Evolutionary conservation across 2,797 vertebrate genomes (phyloP), one percentile per base, ranked within the genome.

Genomic region (Tamandua tetradactyla): DNA sequence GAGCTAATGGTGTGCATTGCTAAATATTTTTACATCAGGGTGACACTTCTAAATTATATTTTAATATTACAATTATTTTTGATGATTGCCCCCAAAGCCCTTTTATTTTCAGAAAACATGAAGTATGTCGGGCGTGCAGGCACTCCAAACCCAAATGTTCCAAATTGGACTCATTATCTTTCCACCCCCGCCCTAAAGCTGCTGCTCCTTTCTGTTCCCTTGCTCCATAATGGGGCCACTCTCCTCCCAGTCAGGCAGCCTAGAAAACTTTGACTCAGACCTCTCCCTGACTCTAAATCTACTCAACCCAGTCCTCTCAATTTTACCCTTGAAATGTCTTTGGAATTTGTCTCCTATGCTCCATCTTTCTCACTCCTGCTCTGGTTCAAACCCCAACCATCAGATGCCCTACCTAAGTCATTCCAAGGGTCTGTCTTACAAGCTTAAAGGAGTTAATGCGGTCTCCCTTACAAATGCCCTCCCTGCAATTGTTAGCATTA

Each of bases 21-120:
- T 95, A 96, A 97, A 96, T 97, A 97, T 94, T 97, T 97, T 95
- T 96, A 92, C 94, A 97, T 95, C 86, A 95, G 96, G 35, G 68
- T 97, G 96, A 96, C 96, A 97, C 97, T 97, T 96, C 96, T 76
- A 97, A 97, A 96, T 97, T 97, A 97, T 97, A 97, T 96, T 97
- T 97, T 97, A 97, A 97, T 95, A 95, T 97, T 96, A 97, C 96
- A 97, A 97, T 97, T 95, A 97, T 97, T 97, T 97, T 96, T 93
- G 97, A 96, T 74, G 93, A 97, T 96, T 97, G 96, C 94, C 96
- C 96, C 86, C 66, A 61, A 66, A 95, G 96, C 94, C 96, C 97
- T 96, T 96, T 97, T 64, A 95, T 94, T 96, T 97, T 97, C 93
- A 97, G 94, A 97, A 95, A 95, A 96, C 72, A 96, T 2, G 40